Conservation (phyloP, 92 coral and sea anemone species). For the Siderastrea radians region DNA sequence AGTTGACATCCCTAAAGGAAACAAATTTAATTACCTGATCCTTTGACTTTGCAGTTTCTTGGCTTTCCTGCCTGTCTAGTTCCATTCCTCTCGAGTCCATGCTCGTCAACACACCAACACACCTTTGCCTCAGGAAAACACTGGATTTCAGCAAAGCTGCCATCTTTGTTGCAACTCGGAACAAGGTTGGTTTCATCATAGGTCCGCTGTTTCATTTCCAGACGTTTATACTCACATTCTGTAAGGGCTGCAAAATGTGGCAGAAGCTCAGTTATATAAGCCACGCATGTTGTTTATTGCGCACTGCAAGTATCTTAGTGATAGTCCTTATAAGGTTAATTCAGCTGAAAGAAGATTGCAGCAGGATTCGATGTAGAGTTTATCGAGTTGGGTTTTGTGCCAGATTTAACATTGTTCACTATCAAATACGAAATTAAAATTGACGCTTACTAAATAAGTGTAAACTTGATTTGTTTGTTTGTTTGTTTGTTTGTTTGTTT, state of each 20-base stretch:
- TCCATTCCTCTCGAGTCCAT: conserved; percentile 63
- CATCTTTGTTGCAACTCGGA: conserved; percentile 53
- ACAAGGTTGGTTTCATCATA: neutral
- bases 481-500: too few relatives aligned
- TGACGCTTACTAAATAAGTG: too few relatives aligned
- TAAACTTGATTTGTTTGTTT: too few relatives aligned
- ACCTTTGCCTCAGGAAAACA: conserved; percentile 7
- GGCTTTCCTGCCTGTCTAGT: conserved; percentile 45
- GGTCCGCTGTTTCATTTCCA: neutral
- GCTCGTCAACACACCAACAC: conserved; percentile 71
- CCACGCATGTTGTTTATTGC: too few relatives aligned
- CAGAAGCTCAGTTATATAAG: neutral
- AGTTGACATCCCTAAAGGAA: neutral
- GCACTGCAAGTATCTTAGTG: neutral
- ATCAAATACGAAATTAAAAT: too few relatives aligned
- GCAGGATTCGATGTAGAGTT: too few relatives aligned
- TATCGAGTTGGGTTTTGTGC: too few relatives aligned
- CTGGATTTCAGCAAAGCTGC: conserved; percentile 47
- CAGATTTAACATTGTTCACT: too few relatives aligned
- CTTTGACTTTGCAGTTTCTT: conserved; percentile 22
- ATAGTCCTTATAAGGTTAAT: too few relatives aligned
- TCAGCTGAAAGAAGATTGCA: too few relatives aligned
- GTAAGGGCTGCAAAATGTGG: conserved; percentile 11
- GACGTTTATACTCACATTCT: conserved; percentile 25
- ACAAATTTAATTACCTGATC: conserved; percentile 19